Conservation (phyloP, 2,888 invertebrate genomes). For the Eristalis tenax region DNA sequence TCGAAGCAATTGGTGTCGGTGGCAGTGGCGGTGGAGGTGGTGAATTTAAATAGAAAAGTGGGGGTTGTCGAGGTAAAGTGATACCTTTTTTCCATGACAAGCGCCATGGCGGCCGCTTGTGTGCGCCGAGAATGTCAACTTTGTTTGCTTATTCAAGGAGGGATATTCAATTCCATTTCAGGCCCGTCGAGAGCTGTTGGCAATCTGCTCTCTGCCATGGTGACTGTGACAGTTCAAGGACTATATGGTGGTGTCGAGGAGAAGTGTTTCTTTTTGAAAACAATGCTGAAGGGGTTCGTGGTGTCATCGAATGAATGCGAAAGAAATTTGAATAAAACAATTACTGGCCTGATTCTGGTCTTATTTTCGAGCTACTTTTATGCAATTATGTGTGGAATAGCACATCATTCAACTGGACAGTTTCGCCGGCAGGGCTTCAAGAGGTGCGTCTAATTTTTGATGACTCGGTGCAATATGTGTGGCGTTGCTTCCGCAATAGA, state of each 20-base stretch:
- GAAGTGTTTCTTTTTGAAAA: too few relatives aligned
- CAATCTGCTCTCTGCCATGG: neutral
- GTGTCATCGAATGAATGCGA: too few relatives aligned
- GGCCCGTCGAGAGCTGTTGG: neutral
- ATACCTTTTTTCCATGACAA: neutral
- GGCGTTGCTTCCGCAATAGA: too few relatives aligned
- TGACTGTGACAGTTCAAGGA: neutral
- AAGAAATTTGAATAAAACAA: too few relatives aligned
- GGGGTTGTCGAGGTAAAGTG: neutral
- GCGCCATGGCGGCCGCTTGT: neutral
- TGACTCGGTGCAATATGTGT: too few relatives aligned
- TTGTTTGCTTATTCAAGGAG: neutral
- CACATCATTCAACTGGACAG: too few relatives aligned
- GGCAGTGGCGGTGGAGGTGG: neutral
- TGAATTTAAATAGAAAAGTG: neutral
- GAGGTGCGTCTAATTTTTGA: too few relatives aligned
- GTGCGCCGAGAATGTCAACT: neutral
- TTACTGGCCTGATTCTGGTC: too few relatives aligned
- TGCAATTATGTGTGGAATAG: too few relatives aligned
- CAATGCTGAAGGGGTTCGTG: too few relatives aligned
- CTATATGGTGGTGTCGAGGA: neutral
- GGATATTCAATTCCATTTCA: neutral
- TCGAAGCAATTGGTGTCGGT: neutral
- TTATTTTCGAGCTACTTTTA: too few relatives aligned
- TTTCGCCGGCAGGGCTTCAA: too few relatives aligned